A percentile compares a stretch with the other conserved stretches of the same genome.
Conservation (phyloP, 2,113 vertebrate species). For the Hydrochoerus hydrochaeris region DNA sequence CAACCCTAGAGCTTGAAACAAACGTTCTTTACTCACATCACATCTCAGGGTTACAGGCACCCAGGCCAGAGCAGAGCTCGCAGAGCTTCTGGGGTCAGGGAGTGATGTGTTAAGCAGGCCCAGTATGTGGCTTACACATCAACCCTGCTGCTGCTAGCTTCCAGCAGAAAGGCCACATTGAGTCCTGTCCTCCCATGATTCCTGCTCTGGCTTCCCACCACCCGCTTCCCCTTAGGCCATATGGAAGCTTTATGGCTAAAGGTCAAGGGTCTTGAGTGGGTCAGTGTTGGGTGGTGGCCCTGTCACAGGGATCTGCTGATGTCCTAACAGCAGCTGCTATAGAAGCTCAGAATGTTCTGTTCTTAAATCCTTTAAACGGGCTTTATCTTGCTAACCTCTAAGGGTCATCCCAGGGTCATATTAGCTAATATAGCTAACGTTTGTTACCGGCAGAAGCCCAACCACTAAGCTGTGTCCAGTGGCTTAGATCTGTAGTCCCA, state of each 20-base stretch:
- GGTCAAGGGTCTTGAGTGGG: background rate
- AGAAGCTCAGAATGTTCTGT: background rate
- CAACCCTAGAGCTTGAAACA: background rate
- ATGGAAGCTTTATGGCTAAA: background rate
- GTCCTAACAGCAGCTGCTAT: background rate
- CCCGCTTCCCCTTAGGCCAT: background rate
- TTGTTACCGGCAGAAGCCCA: background rate
- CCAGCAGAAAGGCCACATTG: background rate
- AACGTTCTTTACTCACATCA: background rate
- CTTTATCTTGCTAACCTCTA: background rate
- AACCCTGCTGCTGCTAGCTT: background rate
- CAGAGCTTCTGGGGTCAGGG: background rate
- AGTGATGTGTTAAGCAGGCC: background rate
- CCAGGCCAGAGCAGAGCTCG: background rate
- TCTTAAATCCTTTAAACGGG: background rate
- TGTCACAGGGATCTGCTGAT: background rate
- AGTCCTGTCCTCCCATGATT: background rate
- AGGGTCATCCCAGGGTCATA: background rate
- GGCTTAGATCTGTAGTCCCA: background rate
- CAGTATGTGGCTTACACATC: background rate
- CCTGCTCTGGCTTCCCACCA: background rate
- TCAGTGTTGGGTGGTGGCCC: background rate
- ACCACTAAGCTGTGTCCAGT: background rate
- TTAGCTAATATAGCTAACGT: background rate
- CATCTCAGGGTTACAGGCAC: background rate